Base-by-base conservation (phyloP, 2,113 vertebrate genomes). In the Xiphorhynchus elegans region DNA sequence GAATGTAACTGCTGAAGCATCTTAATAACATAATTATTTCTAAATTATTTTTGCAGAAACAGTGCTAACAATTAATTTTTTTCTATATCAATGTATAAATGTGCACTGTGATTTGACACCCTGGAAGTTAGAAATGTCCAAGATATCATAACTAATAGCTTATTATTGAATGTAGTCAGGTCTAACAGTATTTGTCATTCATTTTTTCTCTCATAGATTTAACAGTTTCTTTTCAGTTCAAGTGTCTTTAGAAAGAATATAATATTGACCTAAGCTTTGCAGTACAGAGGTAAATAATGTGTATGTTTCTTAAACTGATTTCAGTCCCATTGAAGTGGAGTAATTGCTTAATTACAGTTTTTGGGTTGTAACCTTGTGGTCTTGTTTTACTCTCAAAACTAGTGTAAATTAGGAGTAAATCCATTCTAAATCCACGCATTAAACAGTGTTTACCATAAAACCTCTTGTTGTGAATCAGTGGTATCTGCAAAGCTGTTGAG, bases 1-100 rank as follows among this genome's bases (percentile, higher is more conserved):
- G 1, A 63, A 55, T 88, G 78, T 91, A 79, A 74, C 55, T 74
- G 64, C 29, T 84, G 60, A 67, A 75, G 52, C 60, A 87, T 89
- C 52, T 84, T 83, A 89, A 66, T 80, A 84, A 46, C 70, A 62
- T 87, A 87, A 89, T 88, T 88, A 77, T 67, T 95, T 89, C 44
- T 0, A 66, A 91, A 69, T 74, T 70, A 33, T 59, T 89, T 94
- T 85, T 91, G 12, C 42, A 80, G 42, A 74, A 26, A 39, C 21
- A 55, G 13, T 67, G 13, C 21, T 66, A 62, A 44, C 10, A 84
- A 23, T 49, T 82, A 47, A 5, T 4, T 4, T 8, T 46, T 31
- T 46, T 31, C 64, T 49, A 35, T 87, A 37, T 62, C 18, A 19
- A 0, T 59, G 16, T 70, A 42, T 67, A 87, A 81, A 76, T 49